Percentiles rank a stretch among this genome's conserved stretches.
These are phyloP conservation scores for Mayetiola destructor DNA, from an alignment of 2,888 invertebrate genomes.

Conservation along the genomic window DNA sequence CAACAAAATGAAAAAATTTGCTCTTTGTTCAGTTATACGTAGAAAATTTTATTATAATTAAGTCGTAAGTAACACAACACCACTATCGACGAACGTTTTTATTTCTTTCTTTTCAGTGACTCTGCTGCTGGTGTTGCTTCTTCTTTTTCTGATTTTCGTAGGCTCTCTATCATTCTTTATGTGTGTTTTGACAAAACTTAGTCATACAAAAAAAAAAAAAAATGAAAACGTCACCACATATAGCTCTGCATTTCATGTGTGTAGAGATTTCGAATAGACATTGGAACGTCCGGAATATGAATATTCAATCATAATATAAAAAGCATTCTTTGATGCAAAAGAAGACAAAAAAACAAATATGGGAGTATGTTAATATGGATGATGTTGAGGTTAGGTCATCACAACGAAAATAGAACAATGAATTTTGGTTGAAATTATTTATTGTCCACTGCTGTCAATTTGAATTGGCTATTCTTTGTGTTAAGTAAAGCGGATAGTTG, in stretches of 20 bases:
- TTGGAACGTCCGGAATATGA: neutral
- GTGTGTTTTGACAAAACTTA: slow-evolving; percentile 11
- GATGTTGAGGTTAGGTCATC: no score
- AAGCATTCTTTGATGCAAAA: no score
- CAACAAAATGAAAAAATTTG: no score
- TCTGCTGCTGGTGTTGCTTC: neutral
- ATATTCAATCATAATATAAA: no score
- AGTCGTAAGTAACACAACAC: slow-evolving; percentile 6
- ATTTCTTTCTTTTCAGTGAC: neutral
- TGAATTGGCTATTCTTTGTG: neutral
- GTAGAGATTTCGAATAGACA: neutral
- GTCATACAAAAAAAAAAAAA: slow-evolving; percentile 7
- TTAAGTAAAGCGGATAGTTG: no score
- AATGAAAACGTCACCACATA: slow-evolving; percentile 7
- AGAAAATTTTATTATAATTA: neutral
- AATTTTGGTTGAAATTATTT: neutral
- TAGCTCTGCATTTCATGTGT: neutral
- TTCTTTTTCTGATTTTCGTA: neutral
- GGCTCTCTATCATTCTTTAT: slow-evolving; percentile 5
- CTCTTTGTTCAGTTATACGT: neutral
- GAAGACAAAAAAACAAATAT: no score
- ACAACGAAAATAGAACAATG: neutral
- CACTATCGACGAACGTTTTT: slow-evolving; percentile 8
- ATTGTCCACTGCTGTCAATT: neutral
- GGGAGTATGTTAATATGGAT: no score